A percentile compares a stretch with the other conserved stretches of the same genome.
Evolutionary conservation across 2,888 invertebrate genomes (phyloP).

Genomic region (Vesta saturnalis): DNA sequence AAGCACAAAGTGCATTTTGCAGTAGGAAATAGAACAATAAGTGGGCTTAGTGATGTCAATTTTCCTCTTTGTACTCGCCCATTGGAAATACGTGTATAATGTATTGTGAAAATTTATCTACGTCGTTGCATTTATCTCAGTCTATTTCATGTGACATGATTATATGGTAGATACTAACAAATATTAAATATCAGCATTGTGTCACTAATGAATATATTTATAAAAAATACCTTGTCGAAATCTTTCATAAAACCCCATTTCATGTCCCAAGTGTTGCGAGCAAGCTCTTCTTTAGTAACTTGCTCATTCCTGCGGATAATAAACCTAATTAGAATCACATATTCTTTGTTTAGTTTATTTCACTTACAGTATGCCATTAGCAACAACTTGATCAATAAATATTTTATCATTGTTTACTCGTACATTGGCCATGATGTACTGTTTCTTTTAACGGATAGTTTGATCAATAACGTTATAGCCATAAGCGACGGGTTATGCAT

Average conservation of each 20-base stretch:
- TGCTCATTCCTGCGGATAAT: slow-evolving; percentile 54
- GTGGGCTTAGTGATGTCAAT: slow-evolving; percentile 47
- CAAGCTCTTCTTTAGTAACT: slow-evolving; percentile 52
- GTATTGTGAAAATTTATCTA: slow-evolving; percentile 18
- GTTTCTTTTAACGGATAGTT: neutral
- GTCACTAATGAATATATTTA: slow-evolving; percentile 22
- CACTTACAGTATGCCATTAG: slow-evolving; percentile 45
- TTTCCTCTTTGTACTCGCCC: slow-evolving; percentile 43
- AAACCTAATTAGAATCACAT: slow-evolving; percentile 7
- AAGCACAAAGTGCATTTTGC: slow-evolving; percentile 35
- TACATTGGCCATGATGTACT: neutral
- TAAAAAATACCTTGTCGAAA: slow-evolving; percentile 50
- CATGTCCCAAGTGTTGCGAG: slow-evolving; percentile 50
- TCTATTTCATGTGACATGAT: too few species aligned
- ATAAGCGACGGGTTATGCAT: neutral
- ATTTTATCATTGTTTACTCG: neutral
- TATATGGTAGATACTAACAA: too few species aligned
- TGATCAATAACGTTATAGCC: slow-evolving; percentile 1
- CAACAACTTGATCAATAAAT: slow-evolving; percentile 33
- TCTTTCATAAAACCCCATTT: slow-evolving; percentile 58
- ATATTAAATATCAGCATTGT: too few species aligned
- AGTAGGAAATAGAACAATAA: slow-evolving; percentile 40
- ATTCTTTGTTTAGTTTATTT: neutral
- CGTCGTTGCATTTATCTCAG: too few species aligned
- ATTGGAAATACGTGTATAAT: neutral